These are phyloP conservation scores for Peromyscus maniculatus DNA, from an alignment of 2,113 vertebrate genomes.

Conservation along the genomic window DNA sequence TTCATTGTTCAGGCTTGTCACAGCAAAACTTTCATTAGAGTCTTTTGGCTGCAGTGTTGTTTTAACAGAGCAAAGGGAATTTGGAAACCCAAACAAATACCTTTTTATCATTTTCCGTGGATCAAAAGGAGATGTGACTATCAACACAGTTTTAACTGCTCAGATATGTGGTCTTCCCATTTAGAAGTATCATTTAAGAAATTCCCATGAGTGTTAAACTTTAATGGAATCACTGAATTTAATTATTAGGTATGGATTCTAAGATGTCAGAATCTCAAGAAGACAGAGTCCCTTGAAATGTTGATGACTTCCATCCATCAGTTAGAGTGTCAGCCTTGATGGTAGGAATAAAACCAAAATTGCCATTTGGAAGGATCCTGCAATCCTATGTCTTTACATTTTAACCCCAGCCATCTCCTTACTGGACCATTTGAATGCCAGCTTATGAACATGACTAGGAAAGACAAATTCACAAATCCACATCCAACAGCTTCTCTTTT, in stretches of 20 bases:
- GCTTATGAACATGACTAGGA: background rate
- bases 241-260: background rate
- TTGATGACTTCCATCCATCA: background rate
- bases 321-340: background rate
- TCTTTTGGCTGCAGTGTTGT: constrained; percentile 62
- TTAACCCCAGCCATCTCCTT: background rate
- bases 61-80: constrained; percentile 75
- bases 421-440: background rate
- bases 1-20: constrained; percentile 73
- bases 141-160: constrained; percentile 12
- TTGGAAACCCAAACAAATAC: constrained; percentile 73
- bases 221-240: constrained; percentile 5
- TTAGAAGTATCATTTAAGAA: background rate
- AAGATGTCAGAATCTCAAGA: background rate
- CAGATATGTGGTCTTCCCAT: background rate
- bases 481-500: background rate
- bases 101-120: constrained; percentile 59
- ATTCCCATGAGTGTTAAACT: background rate
- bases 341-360: background rate
- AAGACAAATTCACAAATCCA: background rate
- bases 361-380: background rate
- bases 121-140: constrained; percentile 60
- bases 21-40: constrained; percentile 67
- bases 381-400: background rate
- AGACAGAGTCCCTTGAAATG: background rate